A percentile compares a stretch with the other conserved stretches of the same genome.
Evolutionary conservation across 2,888 invertebrate species (phyloP).

Genomic region (Drosophila multiciliata): DNA sequence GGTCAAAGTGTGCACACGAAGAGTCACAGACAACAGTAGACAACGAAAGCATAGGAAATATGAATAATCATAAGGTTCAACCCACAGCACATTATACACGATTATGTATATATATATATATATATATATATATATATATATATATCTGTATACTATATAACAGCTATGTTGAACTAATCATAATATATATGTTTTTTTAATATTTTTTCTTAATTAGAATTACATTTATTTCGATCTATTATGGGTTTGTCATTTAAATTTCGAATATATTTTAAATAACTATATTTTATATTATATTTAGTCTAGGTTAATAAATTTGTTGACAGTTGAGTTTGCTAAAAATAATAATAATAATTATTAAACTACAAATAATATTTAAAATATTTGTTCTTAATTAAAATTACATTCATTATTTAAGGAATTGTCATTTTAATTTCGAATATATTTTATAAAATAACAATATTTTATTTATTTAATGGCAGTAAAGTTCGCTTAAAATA

Average conservation of each 20-base stretch:
- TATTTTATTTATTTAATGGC: neutral
- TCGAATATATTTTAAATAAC: neutral
- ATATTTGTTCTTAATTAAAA: neutral
- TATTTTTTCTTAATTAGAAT: neutral
- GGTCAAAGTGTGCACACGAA: conserved; percentile 66
- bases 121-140: neutral
- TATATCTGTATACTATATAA: neutral
- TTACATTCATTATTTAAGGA: neutral
- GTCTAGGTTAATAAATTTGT: neutral
- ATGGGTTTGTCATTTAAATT: too few species aligned
- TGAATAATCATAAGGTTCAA: conserved; percentile 11
- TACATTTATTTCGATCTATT: neutral
- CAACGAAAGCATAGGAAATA: conserved; percentile 8
- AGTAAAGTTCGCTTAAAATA: neutral
- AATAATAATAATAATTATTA: neutral
- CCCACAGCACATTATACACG: neutral
- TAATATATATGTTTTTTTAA: neutral
- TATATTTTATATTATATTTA: neutral
- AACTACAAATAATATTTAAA: neutral
- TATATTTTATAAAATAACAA: neutral
- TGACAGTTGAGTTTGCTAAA: neutral
- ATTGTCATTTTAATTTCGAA: too few species aligned
- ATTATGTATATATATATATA: neutral
- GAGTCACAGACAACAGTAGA: conserved; percentile 12
- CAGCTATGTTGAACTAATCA: neutral